Percentiles rank a stretch among this genome's conserved stretches.
Conservation (phyloP, 2,113 vertebrate genomes). For the Gallinago paraguaiae region DNA sequence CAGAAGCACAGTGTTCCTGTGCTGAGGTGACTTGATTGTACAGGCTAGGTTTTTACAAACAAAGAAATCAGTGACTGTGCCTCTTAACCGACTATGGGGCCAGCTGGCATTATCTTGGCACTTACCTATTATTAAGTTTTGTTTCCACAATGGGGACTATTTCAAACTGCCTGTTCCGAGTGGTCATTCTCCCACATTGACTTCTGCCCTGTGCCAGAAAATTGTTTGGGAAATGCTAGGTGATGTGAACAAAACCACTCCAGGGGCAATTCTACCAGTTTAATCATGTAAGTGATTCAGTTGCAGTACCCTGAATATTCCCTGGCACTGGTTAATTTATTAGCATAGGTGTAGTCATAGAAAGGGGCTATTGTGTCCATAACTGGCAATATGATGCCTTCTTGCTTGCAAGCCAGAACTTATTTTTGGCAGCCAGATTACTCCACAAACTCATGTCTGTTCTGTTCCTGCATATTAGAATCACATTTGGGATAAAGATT, state of each 20-base stretch:
- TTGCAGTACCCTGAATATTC: not conserved
- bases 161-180: not conserved
- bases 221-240: slow-evolving; percentile 1
- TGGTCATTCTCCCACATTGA: not conserved
- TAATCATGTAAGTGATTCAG: not conserved
- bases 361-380: not conserved
- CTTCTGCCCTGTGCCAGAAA: not conserved
- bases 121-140: not conserved
- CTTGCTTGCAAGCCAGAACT: not conserved
- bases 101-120: not conserved
- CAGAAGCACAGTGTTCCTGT: not conserved
- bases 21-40: not conserved
- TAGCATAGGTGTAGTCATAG: not conserved
- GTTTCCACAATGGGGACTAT: not conserved
- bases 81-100: not conserved
- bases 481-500: slow-evolving; percentile 31
- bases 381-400: not conserved
- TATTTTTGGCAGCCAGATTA: not conserved
- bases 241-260: not conserved
- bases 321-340: not conserved
- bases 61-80: not conserved
- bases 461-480: slow-evolving; percentile 16
- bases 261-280: not conserved
- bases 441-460: not conserved
- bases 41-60: not conserved